Evolutionary conservation across 1,140 invertebrate species (phyloP).

Genomic region (Chironomus striatipennis): DNA sequence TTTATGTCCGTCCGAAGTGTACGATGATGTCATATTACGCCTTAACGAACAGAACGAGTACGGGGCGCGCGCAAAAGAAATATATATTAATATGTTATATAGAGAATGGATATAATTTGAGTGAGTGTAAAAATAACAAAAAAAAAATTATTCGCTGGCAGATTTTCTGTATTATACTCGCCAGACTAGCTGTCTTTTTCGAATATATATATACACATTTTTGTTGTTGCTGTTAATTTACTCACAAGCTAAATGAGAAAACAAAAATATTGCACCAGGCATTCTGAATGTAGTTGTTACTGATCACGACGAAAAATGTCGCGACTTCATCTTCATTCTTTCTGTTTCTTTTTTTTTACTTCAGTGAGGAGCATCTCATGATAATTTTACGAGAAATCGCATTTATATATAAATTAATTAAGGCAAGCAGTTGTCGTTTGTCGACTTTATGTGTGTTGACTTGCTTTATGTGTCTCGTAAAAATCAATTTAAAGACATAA

Average conservation of each 20-base stretch:
- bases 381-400: constrained; percentile 1
- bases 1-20: neutral
- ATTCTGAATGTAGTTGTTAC: neutral
- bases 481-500: constrained; percentile 10
- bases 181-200: neutral
- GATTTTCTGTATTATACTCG: neutral
- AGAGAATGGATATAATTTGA: constrained; percentile 3
- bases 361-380: too few species aligned
- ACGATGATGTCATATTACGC: neutral
- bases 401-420: constrained; percentile 5
- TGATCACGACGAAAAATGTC: neutral
- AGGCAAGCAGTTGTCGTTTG: neutral
- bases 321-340: neutral
- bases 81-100: neutral
- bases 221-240: neutral
- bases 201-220: neutral
- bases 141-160: constrained; percentile 10
- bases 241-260: neutral
- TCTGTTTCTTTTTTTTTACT: too few species aligned
- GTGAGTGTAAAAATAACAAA: constrained; percentile 13
- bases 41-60: neutral
- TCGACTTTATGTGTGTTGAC: neutral
- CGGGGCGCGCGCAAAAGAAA: constrained; percentile 4
- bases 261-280: neutral
- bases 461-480: constrained; percentile 10